phyloP scores from a whole-genome alignment of 2,113 vertebrate genomes.

The Marmota monax region DNA sequence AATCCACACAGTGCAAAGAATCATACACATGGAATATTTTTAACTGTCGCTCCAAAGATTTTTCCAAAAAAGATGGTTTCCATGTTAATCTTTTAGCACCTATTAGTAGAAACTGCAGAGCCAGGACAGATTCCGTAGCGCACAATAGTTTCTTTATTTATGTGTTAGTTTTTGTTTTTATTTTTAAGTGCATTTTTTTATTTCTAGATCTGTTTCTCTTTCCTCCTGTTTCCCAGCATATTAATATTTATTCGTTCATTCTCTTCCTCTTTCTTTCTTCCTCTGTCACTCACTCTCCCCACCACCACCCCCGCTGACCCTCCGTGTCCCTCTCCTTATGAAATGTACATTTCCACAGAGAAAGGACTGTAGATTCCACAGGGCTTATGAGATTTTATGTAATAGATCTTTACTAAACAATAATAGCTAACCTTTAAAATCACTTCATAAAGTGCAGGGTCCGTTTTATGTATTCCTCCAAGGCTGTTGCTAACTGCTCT shows the following conservation, averaged over 20 bases:
- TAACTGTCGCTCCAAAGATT: not conserved
- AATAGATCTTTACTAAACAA: not conserved
- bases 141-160: not conserved
- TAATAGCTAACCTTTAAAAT: not conserved
- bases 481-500: fast-evolving
- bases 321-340: too few species aligned
- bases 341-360: not conserved
- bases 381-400: not conserved
- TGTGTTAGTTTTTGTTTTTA: not conserved
- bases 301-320: too few species aligned
- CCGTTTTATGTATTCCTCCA: not conserved
- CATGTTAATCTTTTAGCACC: not conserved
- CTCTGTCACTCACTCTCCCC: not conserved
- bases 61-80: not conserved
- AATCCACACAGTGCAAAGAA: not conserved
- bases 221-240: not conserved
- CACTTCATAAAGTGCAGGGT: fast-evolving
- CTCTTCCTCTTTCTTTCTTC: not conserved
- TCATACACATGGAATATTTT: not conserved
- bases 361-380: not conserved
- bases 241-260: not conserved
- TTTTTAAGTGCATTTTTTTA: not conserved
- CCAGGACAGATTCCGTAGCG: too few species aligned
- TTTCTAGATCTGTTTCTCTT: not conserved
- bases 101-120: not conserved